These are phyloP conservation scores for Sapajus apella DNA, from an alignment of 2,113 vertebrate species.

Conservation along the genomic window DNA sequence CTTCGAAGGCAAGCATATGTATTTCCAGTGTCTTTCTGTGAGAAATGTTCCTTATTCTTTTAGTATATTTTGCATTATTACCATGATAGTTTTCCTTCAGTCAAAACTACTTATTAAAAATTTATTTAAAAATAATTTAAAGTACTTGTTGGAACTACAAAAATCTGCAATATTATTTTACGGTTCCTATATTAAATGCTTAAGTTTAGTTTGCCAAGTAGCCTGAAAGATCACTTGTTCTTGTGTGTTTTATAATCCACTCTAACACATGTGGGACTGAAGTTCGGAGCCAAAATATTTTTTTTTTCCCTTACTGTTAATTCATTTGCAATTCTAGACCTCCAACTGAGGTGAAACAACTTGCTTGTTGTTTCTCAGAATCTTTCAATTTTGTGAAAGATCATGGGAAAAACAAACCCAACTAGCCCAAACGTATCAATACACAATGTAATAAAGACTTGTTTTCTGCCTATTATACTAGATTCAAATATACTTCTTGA, in stretches of 20 bases:
- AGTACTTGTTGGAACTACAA: conserved; percentile 51
- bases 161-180: conserved; percentile 70
- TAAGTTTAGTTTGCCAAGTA: conserved; percentile 65
- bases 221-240: conserved; percentile 75
- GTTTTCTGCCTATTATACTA: not conserved
- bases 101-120: conserved; percentile 48
- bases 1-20: not conserved
- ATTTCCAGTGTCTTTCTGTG: not conserved
- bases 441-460: not conserved
- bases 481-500: not conserved
- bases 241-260: conserved; percentile 58
- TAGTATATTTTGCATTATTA: not conserved
- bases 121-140: conserved; percentile 63
- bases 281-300: conserved; percentile 62
- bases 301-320: conserved; percentile 48
- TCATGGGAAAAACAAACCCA: not conserved
- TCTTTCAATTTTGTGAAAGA: conserved; percentile 45
- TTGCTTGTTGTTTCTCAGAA: conserved; percentile 36
- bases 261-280: conserved; percentile 50
- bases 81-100: conserved; percentile 32
- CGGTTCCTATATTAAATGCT: conserved; percentile 66
- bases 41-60: not conserved
- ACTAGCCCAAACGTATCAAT: not conserved
- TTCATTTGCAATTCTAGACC: conserved; percentile 62
- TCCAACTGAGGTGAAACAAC: conserved; percentile 47